These are phyloP conservation scores for Brenthis hecate DNA, from an alignment of 2,888 invertebrate genomes.

Conservation along the genomic window DNA sequence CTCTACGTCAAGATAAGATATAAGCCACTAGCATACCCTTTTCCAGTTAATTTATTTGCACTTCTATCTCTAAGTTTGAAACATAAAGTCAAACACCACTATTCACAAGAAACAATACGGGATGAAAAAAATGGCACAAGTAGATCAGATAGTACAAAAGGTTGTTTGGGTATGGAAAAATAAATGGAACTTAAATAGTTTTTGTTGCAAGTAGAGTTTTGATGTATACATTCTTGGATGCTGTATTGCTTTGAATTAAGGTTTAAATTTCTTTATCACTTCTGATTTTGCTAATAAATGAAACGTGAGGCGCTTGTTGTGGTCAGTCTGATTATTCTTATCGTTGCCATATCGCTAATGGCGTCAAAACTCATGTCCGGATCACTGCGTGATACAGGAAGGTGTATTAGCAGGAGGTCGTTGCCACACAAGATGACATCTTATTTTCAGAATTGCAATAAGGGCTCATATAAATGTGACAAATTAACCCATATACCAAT, in stretches of 20 bases:
- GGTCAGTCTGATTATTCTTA: slow-evolving; percentile 78
- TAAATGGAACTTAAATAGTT: slow-evolving; percentile 72
- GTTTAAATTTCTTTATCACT: slow-evolving; percentile 39
- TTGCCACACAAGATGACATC: slow-evolving; percentile 75
- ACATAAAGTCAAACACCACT: slow-evolving; percentile 70
- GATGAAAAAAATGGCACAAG: slow-evolving; percentile 64
- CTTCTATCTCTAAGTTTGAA: slow-evolving; percentile 60
- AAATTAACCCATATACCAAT: slow-evolving; percentile 54
- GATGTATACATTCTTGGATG: slow-evolving; percentile 20
- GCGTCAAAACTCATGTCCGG: slow-evolving; percentile 79
- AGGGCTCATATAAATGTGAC: slow-evolving; percentile 63
- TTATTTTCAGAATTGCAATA: slow-evolving; percentile 61
- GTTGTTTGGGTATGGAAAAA: slow-evolving; percentile 66
- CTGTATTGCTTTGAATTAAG: slow-evolving; percentile 35
- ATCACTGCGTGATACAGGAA: slow-evolving; percentile 77
- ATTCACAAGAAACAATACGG: slow-evolving; percentile 67
- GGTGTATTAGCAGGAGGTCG: slow-evolving; percentile 65
- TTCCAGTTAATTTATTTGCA: slow-evolving; percentile 74
- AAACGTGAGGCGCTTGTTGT: slow-evolving; percentile 51
- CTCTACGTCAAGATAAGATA: slow-evolving; percentile 60
- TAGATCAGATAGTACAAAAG: slow-evolving; percentile 76
- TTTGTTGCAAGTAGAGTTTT: slow-evolving; percentile 50
- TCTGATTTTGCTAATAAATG: slow-evolving; percentile 23
- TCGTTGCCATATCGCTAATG: slow-evolving; percentile 69
- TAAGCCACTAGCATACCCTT: slow-evolving; percentile 55